Percentiles rank a stretch among this genome's conserved stretches.
These are phyloP conservation scores for Catostylus mosaicus DNA, from an alignment of 30 jellyfish, hydroid and myxozoan genomes.

Conservation along the genomic window DNA sequence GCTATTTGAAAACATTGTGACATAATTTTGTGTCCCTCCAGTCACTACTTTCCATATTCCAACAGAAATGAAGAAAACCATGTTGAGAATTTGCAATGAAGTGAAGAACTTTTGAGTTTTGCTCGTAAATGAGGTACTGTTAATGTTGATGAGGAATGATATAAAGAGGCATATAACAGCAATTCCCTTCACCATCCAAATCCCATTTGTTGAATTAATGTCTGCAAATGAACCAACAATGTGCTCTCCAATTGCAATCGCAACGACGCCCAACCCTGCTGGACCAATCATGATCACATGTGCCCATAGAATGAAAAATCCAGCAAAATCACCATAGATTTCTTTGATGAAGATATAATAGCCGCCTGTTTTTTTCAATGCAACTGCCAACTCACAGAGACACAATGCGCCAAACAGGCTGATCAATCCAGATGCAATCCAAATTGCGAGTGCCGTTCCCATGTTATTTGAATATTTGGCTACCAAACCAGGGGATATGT, in stretches of 20 bases:
- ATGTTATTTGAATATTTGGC: conserved; percentile 47
- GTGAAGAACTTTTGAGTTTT: conserved; percentile 30
- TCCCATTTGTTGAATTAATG: conserved; percentile 10
- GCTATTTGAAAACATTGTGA: neutral
- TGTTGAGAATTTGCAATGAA: conserved; percentile 3
- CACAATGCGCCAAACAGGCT: conserved; percentile 57
- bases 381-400: conserved; percentile 45
- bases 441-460: conserved; percentile 41
- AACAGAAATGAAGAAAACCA: conserved; percentile 12
- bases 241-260: conserved; percentile 34
- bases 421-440: conserved; percentile 33
- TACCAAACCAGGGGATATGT: conserved; percentile 56
- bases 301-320: conserved; percentile 35
- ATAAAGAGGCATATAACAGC: neutral
- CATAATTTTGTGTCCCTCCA: conserved; percentile 10
- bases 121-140: conserved; percentile 18
- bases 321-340: conserved; percentile 46
- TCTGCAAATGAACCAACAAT: conserved; percentile 24
- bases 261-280: neutral
- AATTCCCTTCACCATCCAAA: conserved; percentile 31
- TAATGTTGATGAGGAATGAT: neutral
- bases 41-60: conserved; percentile 48
- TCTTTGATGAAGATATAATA: conserved; percentile 30
- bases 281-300: conserved; percentile 14
- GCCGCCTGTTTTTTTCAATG: conserved; percentile 54